Base-by-base conservation (phyloP, 2,797 vertebrate species). In the Pipistrellus pygmaeus region DNA sequence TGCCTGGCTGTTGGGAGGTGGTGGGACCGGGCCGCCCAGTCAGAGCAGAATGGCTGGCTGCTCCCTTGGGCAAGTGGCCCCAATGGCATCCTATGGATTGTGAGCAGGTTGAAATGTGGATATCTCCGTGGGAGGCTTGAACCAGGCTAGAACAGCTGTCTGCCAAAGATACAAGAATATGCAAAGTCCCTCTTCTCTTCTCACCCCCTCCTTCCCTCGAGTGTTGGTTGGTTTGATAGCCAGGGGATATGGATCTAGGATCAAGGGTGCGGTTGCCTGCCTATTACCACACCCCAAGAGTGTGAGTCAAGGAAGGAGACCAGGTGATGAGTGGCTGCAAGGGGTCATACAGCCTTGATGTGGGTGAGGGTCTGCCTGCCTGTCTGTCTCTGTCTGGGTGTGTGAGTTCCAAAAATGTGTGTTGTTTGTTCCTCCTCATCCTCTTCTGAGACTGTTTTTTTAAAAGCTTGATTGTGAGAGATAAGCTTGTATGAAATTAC, bases 91-190 rank as follows among this genome's bases (percentile, higher is more conserved):
- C 91, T 81, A 5, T 72, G 87, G 76, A 57, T 64, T 87, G 80
- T 9, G 1, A 84, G 83, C 44, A 38, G 66, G 62, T 51, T n/a
- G n/a, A 41, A 82, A 51, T 94, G 38, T 93, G 88, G 88, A 35
- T 0, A 0, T 76, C 85, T 89, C 60, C 32, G 0, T 85, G 84
- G 71, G 93, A 96, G 95, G 69, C 51, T 80, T 90, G 88, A 97
- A 77, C 84, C 85, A 94, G 96, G 97, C 96, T 95, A 93, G 95
- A 97, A 95, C 96, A 98, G 97, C 98, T 93, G 7, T 96, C 98
- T 98, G 98, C 98, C 98, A 98, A 98, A 98, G 98, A 98, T 95
- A 97, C 46, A 95, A 96, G 90, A 96, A 95, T 97, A 97, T 97
- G 97, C 97, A 98, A 98, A 97, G 96, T 81, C 95, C 93, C 97